Evolutionary conservation across 2,888 invertebrate genomes (phyloP), one percentile per base, ranked within the genome.

Genomic region (Cyaniris semiargus): DNA sequence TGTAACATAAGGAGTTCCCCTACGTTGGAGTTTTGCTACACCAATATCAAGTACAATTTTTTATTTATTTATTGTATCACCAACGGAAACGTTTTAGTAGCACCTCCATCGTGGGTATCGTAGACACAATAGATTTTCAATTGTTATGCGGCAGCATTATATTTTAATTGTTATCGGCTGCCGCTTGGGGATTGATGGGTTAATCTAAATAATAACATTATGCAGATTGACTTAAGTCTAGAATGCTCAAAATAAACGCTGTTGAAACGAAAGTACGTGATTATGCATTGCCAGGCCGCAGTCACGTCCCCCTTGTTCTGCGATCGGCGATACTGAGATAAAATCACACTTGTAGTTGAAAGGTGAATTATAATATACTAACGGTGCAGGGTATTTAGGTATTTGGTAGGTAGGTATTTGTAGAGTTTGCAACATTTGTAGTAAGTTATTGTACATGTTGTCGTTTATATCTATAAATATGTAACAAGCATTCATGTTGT

Each of bases 281-380:
- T 74, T 74, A 74, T 74, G 74, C 74, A 74, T 74, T 27, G 27
- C 18, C 53, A 53, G 74, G 18, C n/a, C 23, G 74, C 31, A 74
- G 74, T 53, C 74, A 27, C 74, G 74, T 74, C 74, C 18, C 74
- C 53, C 48, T 74, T 74, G 74, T 74, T 48, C 7, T 74, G 74
- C 53, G 48, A 74, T 74, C 74, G 53, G 27, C 27, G 74, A 53
- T 74, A 74, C 27, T 27, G n/a, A 74, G 74, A 74, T 74, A 74
- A 74, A 48, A 74, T 74, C 74, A 74, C 27, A 53, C 53, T 74
- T 74, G 18, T 27, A 66, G 74, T 74, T 74, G 74, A 74, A 72
- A 74, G 53, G 53, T 74, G 53, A 27, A 72, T 48, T 23, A 48
- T 38, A 48, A 23, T 60, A 4, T 23, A n/a, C n/a, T n/a, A 23